Percentiles rank a stretch among this genome's conserved stretches.
Evolutionary conservation across 2,888 invertebrate species (phyloP).

Genomic region (Adineta ricciae): DNA sequence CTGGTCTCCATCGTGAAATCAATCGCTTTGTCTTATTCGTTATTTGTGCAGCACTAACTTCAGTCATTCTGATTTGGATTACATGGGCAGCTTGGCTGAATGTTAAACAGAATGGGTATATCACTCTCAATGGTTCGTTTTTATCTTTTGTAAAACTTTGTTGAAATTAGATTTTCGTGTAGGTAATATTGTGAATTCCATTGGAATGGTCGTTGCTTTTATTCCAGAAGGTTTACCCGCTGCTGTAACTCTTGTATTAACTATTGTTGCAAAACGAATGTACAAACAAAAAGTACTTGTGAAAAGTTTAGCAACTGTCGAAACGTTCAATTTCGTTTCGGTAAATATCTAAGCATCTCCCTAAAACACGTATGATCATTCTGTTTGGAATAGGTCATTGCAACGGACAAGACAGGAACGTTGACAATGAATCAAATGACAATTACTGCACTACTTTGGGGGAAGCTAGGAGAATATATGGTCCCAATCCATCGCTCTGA

Average conservation of each 20-base stretch:
- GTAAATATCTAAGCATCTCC: too few relatives aligned
- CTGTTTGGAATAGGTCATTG: not conserved
- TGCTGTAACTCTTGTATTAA: slow-evolving; percentile 26
- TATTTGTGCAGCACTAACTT: not conserved
- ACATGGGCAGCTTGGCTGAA: slow-evolving; percentile 25
- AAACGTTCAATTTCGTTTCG: slow-evolving; percentile 21
- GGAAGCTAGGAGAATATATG: not conserved
- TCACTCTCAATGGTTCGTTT: too few relatives aligned
- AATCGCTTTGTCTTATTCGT: slow-evolving; percentile 25
- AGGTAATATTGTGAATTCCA: slow-evolving; percentile 22
- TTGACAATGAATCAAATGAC: slow-evolving; percentile 20
- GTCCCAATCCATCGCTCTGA: not conserved
- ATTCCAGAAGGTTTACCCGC: slow-evolving; percentile 28
- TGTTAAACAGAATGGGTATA: not conserved
- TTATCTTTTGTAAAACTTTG: not conserved
- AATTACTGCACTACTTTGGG: not conserved
- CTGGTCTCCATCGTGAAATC: slow-evolving; percentile 25
- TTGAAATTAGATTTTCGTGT: not conserved
- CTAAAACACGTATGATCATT: too few relatives aligned
- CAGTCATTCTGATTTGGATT: not conserved
- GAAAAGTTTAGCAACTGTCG: slow-evolving; percentile 15
- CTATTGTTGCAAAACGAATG: slow-evolving; percentile 2
- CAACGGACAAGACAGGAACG: slow-evolving; percentile 26
- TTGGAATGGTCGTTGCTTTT: slow-evolving; percentile 23
- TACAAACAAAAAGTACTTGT: not conserved